phyloP scores from a whole-genome alignment of 2,888 invertebrate genomes.

The Luffia ferchaultella region DNA sequence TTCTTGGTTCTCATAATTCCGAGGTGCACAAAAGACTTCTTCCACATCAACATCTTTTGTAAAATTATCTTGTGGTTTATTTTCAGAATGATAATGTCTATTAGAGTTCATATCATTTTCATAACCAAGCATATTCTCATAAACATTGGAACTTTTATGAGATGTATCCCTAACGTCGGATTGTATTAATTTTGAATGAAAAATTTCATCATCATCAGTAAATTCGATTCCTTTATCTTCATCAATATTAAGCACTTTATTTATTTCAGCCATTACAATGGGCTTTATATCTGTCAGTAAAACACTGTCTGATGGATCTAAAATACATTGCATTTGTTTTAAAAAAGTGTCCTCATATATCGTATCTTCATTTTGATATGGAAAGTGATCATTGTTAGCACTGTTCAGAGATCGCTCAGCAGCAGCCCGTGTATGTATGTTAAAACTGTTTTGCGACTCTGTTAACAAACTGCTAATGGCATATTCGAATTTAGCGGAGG shows the following conservation, averaged over 20 bases:
- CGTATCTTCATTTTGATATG: conserved; percentile 69
- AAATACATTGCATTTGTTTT: conserved; percentile 70
- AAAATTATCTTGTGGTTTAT: neutral
- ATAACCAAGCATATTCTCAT: neutral
- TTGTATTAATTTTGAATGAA: neutral
- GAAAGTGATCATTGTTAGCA: conserved; percentile 50
- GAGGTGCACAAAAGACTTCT: neutral
- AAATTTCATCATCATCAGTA: conserved; percentile 3
- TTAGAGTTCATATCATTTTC: neutral
- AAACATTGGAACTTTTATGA: neutral
- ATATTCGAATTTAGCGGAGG: conserved; percentile 60
- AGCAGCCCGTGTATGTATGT: conserved; percentile 46
- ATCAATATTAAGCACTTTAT: conserved; percentile 58
- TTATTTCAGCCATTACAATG: conserved; percentile 66
- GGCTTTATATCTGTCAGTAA: conserved; percentile 66
- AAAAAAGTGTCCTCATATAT: conserved; percentile 79
- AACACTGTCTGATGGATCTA: conserved; percentile 65
- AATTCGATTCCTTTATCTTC: conserved; percentile 24
- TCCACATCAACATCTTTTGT: neutral
- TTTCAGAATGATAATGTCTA: neutral
- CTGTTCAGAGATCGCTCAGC: conserved; percentile 52
- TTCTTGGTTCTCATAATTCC: neutral
- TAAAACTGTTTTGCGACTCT: conserved; percentile 56
- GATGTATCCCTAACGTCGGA: neutral
- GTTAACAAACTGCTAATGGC: conserved; percentile 56